Evolutionary conservation across 2,113 vertebrate genomes (phyloP), one percentile per base, ranked within the genome.

Genomic region (Catharus bicknelli): DNA sequence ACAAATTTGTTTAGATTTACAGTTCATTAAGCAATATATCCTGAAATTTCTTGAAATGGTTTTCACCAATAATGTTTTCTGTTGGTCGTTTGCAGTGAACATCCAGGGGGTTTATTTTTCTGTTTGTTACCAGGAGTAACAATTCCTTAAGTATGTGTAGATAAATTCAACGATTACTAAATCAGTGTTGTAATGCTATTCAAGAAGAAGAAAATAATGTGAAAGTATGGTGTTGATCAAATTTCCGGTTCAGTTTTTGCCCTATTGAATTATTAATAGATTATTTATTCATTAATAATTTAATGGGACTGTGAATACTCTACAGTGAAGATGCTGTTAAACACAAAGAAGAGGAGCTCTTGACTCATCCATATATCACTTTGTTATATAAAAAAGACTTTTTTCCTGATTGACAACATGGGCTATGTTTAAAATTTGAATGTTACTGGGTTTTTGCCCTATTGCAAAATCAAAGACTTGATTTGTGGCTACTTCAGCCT

Each of bases 401-500:
- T 30, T 40, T 87, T 51, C 16, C 50, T 92, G 74, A 57, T 93
- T 95, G 90, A 62, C 27, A 38, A 34, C 12, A 22, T 42, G 7
- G 11, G 29, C n/a, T 74, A 22, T 42, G 10, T 77, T 62, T 79
- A 51, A 79, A 75, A 8, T 69, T 57, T 40, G 43, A 74, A 23
- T 47, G 3, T 32, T 72, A 50, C 1, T 45, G 9, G 9, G 0
- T 16, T 53, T 80, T 87, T 66, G 18, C 10, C 5, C 3, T 80
- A 2, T n/a, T 82, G 90, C 88, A 85, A 82, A 91, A 58, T 86
- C 48, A 95, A 90, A 82, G 20, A 64, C 69, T 78, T 98, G 96
- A 97, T 98, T 98, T 98, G 93, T 98, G 95, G 84, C 89, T 92
- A 81, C 83, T 58, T 86, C 54, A 91, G 83, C 79, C 58, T 94